Evolutionary conservation across 2,113 vertebrate species (phyloP), one percentile per base, ranked within the genome.

Genomic region (Leptosomus discolor): DNA sequence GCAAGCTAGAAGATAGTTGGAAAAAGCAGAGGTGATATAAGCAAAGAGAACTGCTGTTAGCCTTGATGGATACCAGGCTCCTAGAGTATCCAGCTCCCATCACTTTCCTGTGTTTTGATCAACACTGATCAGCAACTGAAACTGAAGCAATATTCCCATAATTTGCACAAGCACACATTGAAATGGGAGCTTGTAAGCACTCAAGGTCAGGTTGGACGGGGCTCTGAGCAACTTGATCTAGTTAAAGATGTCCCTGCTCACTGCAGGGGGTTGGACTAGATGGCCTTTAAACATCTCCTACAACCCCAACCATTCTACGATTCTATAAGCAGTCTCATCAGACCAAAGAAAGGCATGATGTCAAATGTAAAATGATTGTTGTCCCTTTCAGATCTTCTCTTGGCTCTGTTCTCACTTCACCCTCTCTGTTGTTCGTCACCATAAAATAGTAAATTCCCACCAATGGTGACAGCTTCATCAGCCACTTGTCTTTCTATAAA

Each of bases 381-480:
- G 0, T 50, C 54, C 32, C 17, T 73, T 80, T 73, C 78, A 57
- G 67, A 50, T 73, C 70, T 82, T 76, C 70, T 46, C 56, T 69
- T 69, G 36, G 21, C 13, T 88, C 48, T 65, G 11, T 53, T 93
- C 45, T 83, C 29, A 14, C 27, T 83, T 92, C 58, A 39, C 9
- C 4, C 22, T n/a, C 32, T 75, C 75, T 77, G 63, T 41, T 75
- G 12, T 86, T 83, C 73, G 71, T 88, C 85, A 50, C 19, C 75
- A 67, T 80, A 83, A 92, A 88, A 50, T 6, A 77, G 58, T 53
- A 83, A 19, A 73, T 94, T 73, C 54, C 58, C 37, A 88, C 80
- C 63, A 45, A 7, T 10, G 24, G 45, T 86, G 94, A 88, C 71
- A 86, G 45, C 63, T 95, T 94, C 95, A 88, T 90, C 91, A 94